Base-by-base conservation (phyloP, 2,888 invertebrate species). In the Campoplex capitator region DNA sequence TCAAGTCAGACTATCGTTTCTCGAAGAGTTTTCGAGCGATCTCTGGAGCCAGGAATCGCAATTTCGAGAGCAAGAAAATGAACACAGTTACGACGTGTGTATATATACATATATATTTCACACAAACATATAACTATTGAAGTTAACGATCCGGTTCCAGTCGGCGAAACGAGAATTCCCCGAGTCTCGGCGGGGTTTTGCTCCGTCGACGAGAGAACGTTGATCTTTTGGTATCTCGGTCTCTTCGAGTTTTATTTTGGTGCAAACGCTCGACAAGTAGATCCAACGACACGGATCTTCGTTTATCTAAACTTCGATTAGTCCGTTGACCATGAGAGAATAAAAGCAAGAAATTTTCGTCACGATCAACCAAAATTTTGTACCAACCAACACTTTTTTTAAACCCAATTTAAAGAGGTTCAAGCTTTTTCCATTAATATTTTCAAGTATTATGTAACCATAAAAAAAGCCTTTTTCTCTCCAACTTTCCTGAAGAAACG, bases 191-290 rank as follows among this genome's bases (percentile, higher is more conserved):
- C 38, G 77, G 35, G 51, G 35, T 77, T 77, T 67, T 51, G 65
- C 67, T 77, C 67, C 48, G 48, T 38, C 80, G 62, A 70, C 78
- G 58, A 16, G 78, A 56, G 70, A 71, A 45, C 79, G 80, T 80
- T 62, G 80, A 80, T 58, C 71, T 58, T 80, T 70, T 32, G 28
- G 70, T 70, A n/a, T 51, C 32, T 62, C 48, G 70, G n/a, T 38
- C 23, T 71, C 58, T 70, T 67, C 51, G 38, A 16, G n/a, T 77
- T 77, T 51, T 54, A 45, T 65, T 76, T 51, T 13, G 65, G 48
- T 23, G 74, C 23, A 51, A 71, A 58, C 6, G 23, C 23, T 13
- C 56, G 58, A 70, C 42, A 70, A 42, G 70, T 70, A 23, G 16
- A 13, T 70, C 28, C 11, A 23, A 45, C 42, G n/a, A 70, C 6